Evolutionary conservation across 2,797 vertebrate species (phyloP), one percentile per base, ranked within the genome.

Genomic region (Phaenicophaeus curvirostris): DNA sequence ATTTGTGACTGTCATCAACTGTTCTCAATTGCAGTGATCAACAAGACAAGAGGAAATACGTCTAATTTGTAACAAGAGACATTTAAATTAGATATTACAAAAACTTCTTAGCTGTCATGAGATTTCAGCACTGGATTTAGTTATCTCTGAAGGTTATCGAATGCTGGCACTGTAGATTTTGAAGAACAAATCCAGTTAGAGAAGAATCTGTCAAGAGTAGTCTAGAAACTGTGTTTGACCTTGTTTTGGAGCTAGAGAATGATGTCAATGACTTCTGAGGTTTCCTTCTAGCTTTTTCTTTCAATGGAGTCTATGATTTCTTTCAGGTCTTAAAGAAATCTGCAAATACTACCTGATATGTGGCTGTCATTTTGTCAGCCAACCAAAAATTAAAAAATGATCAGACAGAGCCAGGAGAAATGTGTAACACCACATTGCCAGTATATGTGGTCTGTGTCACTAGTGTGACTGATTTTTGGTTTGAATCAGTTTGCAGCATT

Each of bases 331-430:
- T 61, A 73, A 51, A 65, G 37, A 83, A 84, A 63, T 11, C 9
- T 24, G 2, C 12, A 53, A 53, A 8, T 57, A 28, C 10, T 30
- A 35, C 15, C 2, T 1, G 4, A 30, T 42, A 74, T 2, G 3
- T n/a, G 68, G 5, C 7, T 77, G 25, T 31, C 27, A 63, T 71
- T 88, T 91, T 13, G 62, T 66, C 27, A 79, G 9, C 14, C 25
- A 83, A 71, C 3, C 3, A 83, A 85, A 72, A 72, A 25, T 41
- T 57, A 23, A 0, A 4, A 28, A 63, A 46, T 20, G 1, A 44
- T 62, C 30, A 25, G 23, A 44, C 42, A 53, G 23, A 66, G 8
- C 3, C 16, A 42, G 20, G 5, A 74, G 19, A 77, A 87, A 65
- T 1, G 1, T 24, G 11, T 8, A 80, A 13, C 4, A 1, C 4